Evolutionary conservation across 2,888 invertebrate genomes (phyloP).

Genomic region (Salpingus planirostris): DNA sequence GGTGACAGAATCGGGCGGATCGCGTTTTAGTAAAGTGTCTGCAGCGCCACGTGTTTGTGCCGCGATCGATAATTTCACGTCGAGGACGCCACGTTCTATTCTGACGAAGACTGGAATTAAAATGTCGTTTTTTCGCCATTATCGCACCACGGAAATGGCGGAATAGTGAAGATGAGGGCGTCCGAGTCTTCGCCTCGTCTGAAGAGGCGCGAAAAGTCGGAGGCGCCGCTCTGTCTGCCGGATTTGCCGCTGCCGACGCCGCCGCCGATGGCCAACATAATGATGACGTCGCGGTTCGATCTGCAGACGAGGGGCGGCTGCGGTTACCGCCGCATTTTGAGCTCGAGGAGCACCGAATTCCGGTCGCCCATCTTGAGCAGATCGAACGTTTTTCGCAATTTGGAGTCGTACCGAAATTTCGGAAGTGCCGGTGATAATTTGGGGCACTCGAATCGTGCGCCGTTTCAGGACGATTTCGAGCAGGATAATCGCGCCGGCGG

Average conservation of each 20-base stretch:
- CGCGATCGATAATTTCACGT: too few species aligned
- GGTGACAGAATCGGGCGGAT: too few species aligned
- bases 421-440: conserved; percentile 10
- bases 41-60: too few species aligned
- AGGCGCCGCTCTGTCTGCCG: conserved; percentile 28
- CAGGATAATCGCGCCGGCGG: conserved; percentile 17
- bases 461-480: conserved; percentile 27
- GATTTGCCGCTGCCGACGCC: conserved; percentile 39
- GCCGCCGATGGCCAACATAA: conserved; percentile 40
- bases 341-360: conserved; percentile 27
- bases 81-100: too few species aligned
- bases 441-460: conserved; percentile 25
- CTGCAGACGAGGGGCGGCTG: conserved; percentile 31
- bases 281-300: conserved; percentile 36
- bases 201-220: conserved; percentile 17
- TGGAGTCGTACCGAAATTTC: conserved; percentile 6
- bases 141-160: conserved; percentile 5
- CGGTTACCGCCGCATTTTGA: conserved; percentile 32
- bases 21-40: too few species aligned
- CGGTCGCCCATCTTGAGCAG: conserved; percentile 24
- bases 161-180: conserved; percentile 21
- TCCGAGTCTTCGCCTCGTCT: conserved; percentile 15
- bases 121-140: too few species aligned
- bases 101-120: too few species aligned
- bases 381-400: conserved; percentile 7